Base-by-base conservation (phyloP, 2,113 vertebrate genomes). In the Pseudorectes ferrugineus region DNA sequence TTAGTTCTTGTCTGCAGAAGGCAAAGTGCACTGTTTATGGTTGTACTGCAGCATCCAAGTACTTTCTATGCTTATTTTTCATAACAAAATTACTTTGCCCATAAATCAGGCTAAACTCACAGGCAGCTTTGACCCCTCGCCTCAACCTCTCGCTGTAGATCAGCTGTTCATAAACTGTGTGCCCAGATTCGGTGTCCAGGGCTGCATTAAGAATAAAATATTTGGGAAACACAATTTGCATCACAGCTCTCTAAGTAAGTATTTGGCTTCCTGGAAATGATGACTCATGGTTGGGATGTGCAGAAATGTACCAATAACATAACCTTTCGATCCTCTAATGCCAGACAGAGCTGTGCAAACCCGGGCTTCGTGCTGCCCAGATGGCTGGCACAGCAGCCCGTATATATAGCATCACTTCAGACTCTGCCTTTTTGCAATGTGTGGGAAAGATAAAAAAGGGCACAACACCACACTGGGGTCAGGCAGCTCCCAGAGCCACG, bases 391-490 rank as follows among this genome's bases (percentile, higher is more conserved):
- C 88, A 85, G 88, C 42, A 35, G 82, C 67, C 85, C 8, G 6
- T 96, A 98, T 97, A 97, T 97, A 97, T 94, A 97, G 98, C 85
- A 98, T 58, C 94, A 83, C 96, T 98, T 96, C 94, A 96, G 97
- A 86, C 95, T 96, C 14, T 15, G 72, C 97, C 97, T 97, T 96
- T 96, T 94, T 96, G 95, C 96, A 97, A 95, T 97, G 98, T 98
- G 98, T 99, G 98, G 98, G 98, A 99, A 99, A 98, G 97, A 98
- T 96, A 98, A 98, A 98, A 97, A 85, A 46, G 96, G 98, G 94
- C 94, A 97, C 97, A 92, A 93, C n/a, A 72, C 84, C 94, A 98
- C 98, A 97, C 89, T 61, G 96, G 97, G 98, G 98, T 98, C 98
- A 95, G 94, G 66, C 92, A 83, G 97, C 98, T 99, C 98, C 98